A percentile compares a stretch with the other conserved stretches of the same genome.
These are phyloP conservation scores for Lathamus discolor DNA, from an alignment of 2,113 vertebrate genomes.

Conservation along the genomic window DNA sequence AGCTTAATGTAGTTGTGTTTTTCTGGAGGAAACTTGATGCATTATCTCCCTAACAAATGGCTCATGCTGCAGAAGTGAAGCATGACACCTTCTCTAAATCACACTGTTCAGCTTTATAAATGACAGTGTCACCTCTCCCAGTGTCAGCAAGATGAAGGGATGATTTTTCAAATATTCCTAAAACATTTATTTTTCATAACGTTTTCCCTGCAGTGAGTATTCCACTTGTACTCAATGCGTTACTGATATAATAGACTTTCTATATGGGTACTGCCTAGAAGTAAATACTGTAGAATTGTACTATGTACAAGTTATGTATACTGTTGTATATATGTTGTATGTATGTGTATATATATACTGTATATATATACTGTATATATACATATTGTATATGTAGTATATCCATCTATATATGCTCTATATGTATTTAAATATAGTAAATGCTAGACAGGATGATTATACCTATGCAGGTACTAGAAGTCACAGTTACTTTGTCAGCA, in stretches of 20 bases:
- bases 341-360: too few relatives aligned
- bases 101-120: background rate
- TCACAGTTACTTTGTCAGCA: background rate
- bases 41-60: constrained; percentile 1
- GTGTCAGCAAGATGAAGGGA: constrained; percentile 29
- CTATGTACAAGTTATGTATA: background rate
- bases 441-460: background rate
- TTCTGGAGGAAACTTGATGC: background rate
- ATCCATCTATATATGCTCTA: fast-evolving
- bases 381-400: background rate
- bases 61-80: background rate
- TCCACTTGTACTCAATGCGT: background rate
- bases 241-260: background rate
- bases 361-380: too few relatives aligned
- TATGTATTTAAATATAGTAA: background rate
- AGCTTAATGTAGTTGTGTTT: background rate
- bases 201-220: background rate
- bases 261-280: background rate
- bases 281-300: background rate
- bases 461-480: background rate
- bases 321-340: background rate
- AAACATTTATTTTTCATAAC: background rate
- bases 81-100: background rate
- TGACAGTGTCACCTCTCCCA: background rate
- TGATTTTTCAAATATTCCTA: constrained; percentile 9